These are phyloP conservation scores for Psilopsiagon aymara DNA, from an alignment of 2,113 vertebrate genomes.

Conservation along the genomic window DNA sequence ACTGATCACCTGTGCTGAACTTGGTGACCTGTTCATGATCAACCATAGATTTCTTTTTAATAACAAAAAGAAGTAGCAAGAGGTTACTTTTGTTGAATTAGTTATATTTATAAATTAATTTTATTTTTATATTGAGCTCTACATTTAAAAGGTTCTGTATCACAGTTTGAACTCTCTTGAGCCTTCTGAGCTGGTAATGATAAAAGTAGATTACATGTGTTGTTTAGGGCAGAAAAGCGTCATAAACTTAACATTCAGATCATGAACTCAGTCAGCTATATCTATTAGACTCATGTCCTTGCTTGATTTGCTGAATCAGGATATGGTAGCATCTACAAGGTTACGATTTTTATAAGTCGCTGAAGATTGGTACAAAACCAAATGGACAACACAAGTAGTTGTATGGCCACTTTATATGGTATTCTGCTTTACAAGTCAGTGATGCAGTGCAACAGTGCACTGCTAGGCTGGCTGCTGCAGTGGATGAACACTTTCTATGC, in stretches of 20 bases:
- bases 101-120: neutral
- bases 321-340: neutral
- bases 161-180: neutral
- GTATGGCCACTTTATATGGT: neutral
- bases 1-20: neutral
- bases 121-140: neutral
- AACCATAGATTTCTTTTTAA: neutral
- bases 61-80: neutral
- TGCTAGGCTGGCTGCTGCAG: neutral
- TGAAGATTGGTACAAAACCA: neutral
- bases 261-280: neutral
- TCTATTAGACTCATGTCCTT: fast-evolving
- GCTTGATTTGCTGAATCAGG: neutral
- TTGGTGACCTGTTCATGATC: neutral
- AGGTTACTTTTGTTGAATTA: neutral
- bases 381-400: neutral
- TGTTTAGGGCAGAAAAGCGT: neutral
- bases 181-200: neutral
- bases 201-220: neutral
- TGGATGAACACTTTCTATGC: neutral
- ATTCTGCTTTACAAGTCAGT: neutral
- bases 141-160: neutral
- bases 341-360: neutral
- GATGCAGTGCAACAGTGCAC: too few species aligned
- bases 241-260: neutral